These are phyloP conservation scores for Neolamprologus tretocephalus DNA, from an alignment of 2,113 vertebrate species.

Conservation along the genomic window DNA sequence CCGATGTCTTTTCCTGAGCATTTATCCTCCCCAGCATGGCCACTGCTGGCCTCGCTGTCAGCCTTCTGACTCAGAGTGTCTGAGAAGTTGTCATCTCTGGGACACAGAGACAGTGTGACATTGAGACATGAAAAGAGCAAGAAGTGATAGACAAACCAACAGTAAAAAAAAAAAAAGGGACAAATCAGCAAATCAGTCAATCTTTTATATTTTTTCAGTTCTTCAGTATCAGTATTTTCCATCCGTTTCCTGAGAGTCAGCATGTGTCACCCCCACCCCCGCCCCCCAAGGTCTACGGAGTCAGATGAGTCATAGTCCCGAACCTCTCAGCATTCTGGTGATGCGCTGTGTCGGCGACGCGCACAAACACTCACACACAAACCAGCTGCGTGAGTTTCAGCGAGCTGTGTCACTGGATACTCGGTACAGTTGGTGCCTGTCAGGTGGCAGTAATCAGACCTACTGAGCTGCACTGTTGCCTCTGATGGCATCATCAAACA, in stretches of 20 bases:
- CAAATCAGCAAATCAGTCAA: constrained; percentile 20
- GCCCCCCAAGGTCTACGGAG: neutral
- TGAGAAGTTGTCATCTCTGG: constrained; percentile 95
- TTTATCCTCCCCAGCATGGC: constrained; percentile 88
- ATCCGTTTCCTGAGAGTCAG: constrained; percentile 1
- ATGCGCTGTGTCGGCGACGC: neutral
- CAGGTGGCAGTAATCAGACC: constrained; percentile 32
- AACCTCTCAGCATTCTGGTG: constrained; percentile 14
- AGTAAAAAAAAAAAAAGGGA: neutral
- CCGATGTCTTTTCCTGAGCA: constrained; percentile 85
- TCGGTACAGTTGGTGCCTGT: constrained; percentile 11
- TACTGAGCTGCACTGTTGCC: neutral
- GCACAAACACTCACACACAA: neutral
- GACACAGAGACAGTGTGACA: constrained; percentile 15
- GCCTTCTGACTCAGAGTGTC: constrained; percentile 97
- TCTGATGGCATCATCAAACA: neutral
- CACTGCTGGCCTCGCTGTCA: constrained; percentile 95
- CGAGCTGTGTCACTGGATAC: neutral
- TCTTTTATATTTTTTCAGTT: neutral
- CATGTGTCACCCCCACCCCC: neutral
- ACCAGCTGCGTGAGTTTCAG: constrained; percentile 9
- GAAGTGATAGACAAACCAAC: neutral
- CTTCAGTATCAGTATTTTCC: constrained; percentile 13
- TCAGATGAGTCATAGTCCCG: constrained; percentile 42
- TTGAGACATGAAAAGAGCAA: neutral